A percentile compares a stretch with the other conserved stretches of the same genome.
Evolutionary conservation across 2,797 vertebrate genomes (phyloP).

Genomic region (Halcyon badia): DNA sequence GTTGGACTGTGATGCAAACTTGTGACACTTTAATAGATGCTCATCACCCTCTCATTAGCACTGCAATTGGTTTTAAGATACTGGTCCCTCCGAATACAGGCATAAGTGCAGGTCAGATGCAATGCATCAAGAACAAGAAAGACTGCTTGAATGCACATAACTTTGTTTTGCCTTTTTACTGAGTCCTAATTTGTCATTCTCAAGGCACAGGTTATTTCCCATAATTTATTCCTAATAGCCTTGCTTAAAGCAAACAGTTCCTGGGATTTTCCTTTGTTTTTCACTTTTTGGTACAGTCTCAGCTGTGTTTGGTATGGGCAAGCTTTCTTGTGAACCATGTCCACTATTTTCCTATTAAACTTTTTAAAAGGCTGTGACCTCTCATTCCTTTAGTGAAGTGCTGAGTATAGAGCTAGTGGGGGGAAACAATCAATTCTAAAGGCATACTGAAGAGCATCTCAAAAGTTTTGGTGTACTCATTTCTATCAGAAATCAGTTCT

Average conservation of each 20-base stretch:
- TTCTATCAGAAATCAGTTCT: not conserved
- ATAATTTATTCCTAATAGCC: not conserved
- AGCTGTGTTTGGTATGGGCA: not conserved
- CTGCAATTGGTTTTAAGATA: slow-evolving; percentile 5
- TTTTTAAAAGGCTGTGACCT: not conserved
- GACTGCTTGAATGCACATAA: not conserved
- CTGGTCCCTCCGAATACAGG: slow-evolving; percentile 4
- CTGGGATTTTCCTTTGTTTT: not conserved
- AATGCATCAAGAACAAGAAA: not conserved
- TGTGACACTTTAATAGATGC: not conserved
- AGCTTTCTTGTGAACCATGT: not conserved
- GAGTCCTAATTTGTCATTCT: not conserved
- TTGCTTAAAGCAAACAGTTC: not conserved
- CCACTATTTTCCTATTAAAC: not conserved
- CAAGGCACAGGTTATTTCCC: not conserved
- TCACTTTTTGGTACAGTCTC: not conserved
- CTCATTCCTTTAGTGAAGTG: not conserved
- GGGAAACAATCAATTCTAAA: not conserved
- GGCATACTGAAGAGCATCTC: not conserved
- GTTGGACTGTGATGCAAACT: not conserved
- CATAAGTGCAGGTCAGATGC: not conserved
- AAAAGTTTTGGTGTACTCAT: not conserved
- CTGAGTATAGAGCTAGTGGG: not conserved
- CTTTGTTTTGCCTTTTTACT: not conserved
- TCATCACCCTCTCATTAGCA: not conserved